These are phyloP conservation scores for Gallirallus australis DNA, from an alignment of 2,797 vertebrate species.

Conservation along the genomic window DNA sequence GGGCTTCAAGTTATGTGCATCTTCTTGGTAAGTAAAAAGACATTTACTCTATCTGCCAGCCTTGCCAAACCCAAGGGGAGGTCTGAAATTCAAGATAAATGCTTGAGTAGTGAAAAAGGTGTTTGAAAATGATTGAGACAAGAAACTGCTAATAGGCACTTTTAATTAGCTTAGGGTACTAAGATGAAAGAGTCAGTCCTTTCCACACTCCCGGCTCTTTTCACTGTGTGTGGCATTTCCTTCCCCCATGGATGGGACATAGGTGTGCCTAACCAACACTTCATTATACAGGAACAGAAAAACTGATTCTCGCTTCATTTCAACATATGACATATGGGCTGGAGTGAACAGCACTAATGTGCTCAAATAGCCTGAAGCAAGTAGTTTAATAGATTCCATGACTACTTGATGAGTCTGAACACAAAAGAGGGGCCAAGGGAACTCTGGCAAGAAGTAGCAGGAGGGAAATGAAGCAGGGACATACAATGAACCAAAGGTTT, in stretches of 20 bases:
- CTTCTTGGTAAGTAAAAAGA: not conserved
- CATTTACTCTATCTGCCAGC: not conserved
- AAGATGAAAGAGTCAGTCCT: not conserved
- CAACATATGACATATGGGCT: constrained; percentile 3
- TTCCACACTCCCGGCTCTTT: not conserved
- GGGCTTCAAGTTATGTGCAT: not conserved
- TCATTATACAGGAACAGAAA: not conserved
- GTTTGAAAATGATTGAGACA: constrained; percentile 4
- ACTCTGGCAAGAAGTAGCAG: constrained; percentile 31
- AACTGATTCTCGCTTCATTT: not conserved
- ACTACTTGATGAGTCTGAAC: constrained; percentile 68
- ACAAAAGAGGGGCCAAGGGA: constrained; percentile 22
- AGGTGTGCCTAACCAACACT: not conserved
- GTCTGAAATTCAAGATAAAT: not conserved
- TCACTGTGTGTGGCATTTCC: not conserved
- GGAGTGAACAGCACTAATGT: not conserved
- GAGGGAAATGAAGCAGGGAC: constrained; percentile 42
- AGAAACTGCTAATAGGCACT: not conserved
- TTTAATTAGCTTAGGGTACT: not conserved
- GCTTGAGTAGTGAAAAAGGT: not conserved
- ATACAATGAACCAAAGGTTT: constrained; percentile 51
- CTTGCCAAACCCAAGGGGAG: not conserved
- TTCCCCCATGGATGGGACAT: accelerated
- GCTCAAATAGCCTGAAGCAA: constrained; percentile 40
- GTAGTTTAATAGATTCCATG: constrained; percentile 66